Base-by-base conservation (phyloP, 2,113 vertebrate genomes). In the Miniopterus natalensis region DNA sequence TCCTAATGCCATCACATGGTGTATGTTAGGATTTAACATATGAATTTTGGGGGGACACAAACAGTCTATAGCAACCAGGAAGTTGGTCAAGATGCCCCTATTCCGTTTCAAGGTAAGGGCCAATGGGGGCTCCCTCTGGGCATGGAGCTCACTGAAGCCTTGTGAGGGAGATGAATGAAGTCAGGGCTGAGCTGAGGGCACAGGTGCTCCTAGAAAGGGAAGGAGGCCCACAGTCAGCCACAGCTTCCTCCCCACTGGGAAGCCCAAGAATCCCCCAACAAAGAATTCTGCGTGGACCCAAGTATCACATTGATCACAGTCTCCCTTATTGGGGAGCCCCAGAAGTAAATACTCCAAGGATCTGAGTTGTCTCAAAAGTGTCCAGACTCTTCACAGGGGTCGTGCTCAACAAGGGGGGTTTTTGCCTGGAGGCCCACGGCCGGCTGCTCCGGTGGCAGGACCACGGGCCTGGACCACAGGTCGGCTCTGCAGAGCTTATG, bases 391-490 rank as follows among this genome's bases (percentile, higher is more conserved):
- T 86, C 45, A 9, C 10, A 6, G n/a, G n/a, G 21, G 47, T 45
- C n/a, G 1, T 42, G 49, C n/a, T 13, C n/a, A 47, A 6, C 63
- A 47, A 49, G 70, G 49, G 6, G 4, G 20, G 27, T 20, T 77
- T 88, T 59, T 20, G 47, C 27, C 1, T 8, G 31, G 55, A 8
- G 20, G 55, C 17, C 21, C 59, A 0, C 23, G 49, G 2, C 23
- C n/a, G 2, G 1, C 4, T 3, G 8, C 10, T 17, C n/a, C 84
- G 1, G 7, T 4, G 1, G 0, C 23, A 51, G 9, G 25, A 25
- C 51, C 8, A 0, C 0, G 10, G 1, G 3, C 2, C 8, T 1
- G 31, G 0, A 27, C 7, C 18, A 15, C 13, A 65, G 0, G 14
- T 1, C 6, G 55, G 57, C 29, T 59, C 63, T 10, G 40, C n/a